Conservation (phyloP, 2,888 invertebrate species). For the Onchidella celtica region DNA sequence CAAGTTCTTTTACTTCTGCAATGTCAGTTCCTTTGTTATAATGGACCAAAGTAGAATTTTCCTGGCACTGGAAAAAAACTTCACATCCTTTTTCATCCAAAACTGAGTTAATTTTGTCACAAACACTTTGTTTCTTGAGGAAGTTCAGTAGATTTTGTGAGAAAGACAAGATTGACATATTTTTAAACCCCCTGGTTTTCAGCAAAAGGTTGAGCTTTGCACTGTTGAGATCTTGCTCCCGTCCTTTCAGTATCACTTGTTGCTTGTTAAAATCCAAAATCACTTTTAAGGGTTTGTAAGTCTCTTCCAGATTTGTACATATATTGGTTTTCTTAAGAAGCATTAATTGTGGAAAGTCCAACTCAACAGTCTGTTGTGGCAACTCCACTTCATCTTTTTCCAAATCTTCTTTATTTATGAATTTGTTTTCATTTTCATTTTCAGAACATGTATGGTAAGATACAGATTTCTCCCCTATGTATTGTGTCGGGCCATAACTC, state of each 20-base stretch:
- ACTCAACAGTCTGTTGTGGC: too few species aligned
- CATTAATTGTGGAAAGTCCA: too few species aligned
- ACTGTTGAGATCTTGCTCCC: too few species aligned
- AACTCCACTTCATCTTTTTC: not conserved
- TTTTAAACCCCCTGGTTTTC: too few species aligned
- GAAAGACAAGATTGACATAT: too few species aligned
- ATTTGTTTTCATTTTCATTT: not conserved
- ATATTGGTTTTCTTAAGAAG: too few species aligned
- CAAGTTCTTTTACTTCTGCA: not conserved
- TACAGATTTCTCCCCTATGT: too few species aligned
- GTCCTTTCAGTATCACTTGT: too few species aligned
- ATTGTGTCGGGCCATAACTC: too few species aligned
- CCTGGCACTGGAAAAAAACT: not conserved
- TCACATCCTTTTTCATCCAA: not conserved
- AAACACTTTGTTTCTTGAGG: slow-evolving; percentile 17
- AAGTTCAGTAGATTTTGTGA: too few species aligned
- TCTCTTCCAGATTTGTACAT: not conserved
- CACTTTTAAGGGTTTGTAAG: not conserved
- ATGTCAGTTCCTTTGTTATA: not conserved
- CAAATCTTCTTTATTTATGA: not conserved
- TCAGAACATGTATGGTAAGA: too few species aligned
- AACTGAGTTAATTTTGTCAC: slow-evolving; percentile 4
- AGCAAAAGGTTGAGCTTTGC: too few species aligned
- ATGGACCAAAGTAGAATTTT: not conserved
- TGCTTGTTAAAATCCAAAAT: slow-evolving; percentile 3